A percentile compares a stretch with the other conserved stretches of the same genome.
Conservation (phyloP, 2,113 vertebrate genomes). For the Dromaius novaehollandiae region DNA sequence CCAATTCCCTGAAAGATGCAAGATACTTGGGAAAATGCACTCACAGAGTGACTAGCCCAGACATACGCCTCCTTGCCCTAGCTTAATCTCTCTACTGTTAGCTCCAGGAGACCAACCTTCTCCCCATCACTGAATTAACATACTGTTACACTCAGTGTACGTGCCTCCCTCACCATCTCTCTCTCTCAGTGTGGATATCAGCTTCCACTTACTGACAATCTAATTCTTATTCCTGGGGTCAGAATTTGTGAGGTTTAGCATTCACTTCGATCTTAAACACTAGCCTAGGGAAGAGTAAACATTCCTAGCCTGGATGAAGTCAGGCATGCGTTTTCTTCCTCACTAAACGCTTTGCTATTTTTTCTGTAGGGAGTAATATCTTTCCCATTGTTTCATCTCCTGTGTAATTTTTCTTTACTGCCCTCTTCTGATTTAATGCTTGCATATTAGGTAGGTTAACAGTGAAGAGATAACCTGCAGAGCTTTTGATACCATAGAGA, state of each 20-base stretch:
- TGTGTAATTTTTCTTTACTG: background rate
- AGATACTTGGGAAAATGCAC: background rate
- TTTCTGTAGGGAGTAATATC: background rate
- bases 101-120: background rate
- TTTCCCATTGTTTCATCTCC: background rate
- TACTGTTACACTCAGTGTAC: rapidly evolving
- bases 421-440: conserved; percentile 44
- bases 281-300: background rate
- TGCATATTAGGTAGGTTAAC: background rate
- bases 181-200: background rate
- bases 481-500: background rate
- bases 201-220: background rate
- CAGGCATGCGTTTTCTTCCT: background rate
- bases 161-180: background rate
- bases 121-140: background rate
- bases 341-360: background rate
- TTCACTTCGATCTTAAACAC: background rate
- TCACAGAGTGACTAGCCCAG: background rate
- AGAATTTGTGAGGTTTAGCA: background rate
- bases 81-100: background rate
- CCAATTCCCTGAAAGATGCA: background rate
- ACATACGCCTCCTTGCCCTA: background rate
- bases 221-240: background rate
- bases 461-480: background rate
- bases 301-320: background rate